Percentiles rank a stretch among this genome's conserved stretches.
These are phyloP conservation scores for Oncorhynchus kisutch DNA, from an alignment of 2,113 vertebrate genomes.

Conservation along the genomic window DNA sequence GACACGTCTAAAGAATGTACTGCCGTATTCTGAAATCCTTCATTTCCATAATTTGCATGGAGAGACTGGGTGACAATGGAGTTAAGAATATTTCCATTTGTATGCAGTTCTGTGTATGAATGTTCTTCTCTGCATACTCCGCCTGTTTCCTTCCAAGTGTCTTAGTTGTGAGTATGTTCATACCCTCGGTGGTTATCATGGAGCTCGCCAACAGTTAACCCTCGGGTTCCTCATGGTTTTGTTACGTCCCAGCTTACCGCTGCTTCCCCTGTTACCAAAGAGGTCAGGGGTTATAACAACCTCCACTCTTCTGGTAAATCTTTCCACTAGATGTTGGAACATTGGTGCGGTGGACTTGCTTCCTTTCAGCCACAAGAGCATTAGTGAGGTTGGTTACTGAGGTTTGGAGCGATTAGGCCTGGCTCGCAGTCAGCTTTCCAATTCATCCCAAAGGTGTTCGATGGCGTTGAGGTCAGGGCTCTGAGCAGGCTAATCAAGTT, in stretches of 20 bases:
- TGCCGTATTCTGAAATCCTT: not conserved
- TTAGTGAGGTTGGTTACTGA: too few species aligned
- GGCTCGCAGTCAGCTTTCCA: too few species aligned
- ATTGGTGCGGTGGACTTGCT: too few species aligned
- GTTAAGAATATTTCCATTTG: not conserved
- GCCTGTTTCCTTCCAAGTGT: not conserved
- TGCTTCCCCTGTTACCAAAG: too few species aligned
- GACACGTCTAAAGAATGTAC: constrained; percentile 1
- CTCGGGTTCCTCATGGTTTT: not conserved
- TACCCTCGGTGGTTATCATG: not conserved
- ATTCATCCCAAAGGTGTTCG: too few species aligned
- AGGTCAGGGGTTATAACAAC: too few species aligned
- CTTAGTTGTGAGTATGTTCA: not conserved
- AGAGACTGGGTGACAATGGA: not conserved
- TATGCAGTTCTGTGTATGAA: not conserved
- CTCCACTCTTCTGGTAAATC: too few species aligned
- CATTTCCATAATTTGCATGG: constrained; percentile 1
- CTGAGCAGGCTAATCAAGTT: too few species aligned
- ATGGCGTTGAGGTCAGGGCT: too few species aligned
- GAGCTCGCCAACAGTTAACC: not conserved
- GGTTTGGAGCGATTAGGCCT: too few species aligned
- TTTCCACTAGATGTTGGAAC: too few species aligned
- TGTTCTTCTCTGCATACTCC: not conserved
- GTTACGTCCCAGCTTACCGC: not conserved
- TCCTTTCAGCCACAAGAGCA: too few species aligned